These are phyloP conservation scores for Antidorcas marsupialis DNA, from an alignment of 2,113 vertebrate genomes.

Conservation along the genomic window DNA sequence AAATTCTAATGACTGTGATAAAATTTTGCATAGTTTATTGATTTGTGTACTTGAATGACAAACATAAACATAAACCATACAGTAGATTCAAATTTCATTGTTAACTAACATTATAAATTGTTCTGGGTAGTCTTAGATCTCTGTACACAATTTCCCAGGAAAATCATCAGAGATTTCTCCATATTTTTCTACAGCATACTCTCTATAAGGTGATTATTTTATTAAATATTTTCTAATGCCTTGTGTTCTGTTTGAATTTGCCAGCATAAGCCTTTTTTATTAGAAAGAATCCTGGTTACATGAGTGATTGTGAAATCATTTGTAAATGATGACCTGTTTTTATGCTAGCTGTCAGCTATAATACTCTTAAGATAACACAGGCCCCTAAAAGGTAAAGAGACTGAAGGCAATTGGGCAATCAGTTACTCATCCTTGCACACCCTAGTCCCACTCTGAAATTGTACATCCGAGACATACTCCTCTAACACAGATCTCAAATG, in stretches of 20 bases:
- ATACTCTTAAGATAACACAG: conserved; percentile 22
- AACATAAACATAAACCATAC: neutral
- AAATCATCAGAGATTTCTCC: neutral
- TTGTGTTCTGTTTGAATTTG: neutral
- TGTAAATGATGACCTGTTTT: conserved; percentile 47
- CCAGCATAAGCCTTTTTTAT: conserved; percentile 43
- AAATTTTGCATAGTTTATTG: conserved; percentile 30
- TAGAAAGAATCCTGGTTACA: conserved; percentile 13
- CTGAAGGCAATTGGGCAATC: conserved; percentile 53
- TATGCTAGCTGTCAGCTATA: conserved; percentile 53
- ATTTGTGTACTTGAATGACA: conserved; percentile 26
- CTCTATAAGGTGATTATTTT: neutral
- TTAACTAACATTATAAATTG: neutral
- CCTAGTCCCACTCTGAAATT: neutral
- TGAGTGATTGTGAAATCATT: conserved; percentile 59
- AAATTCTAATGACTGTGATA: conserved; percentile 7
- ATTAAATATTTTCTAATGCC: neutral
- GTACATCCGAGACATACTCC: neutral
- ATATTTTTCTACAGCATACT: neutral
- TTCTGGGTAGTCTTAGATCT: neutral
- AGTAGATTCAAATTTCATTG: neutral
- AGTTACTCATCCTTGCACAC: neutral
- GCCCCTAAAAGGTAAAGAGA: conserved; percentile 55
- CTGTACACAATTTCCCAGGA: neutral
- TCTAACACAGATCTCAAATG: neutral